Conservation (phyloP, 2,113 vertebrate species). For the Brachyhypopomus gauderio region DNA sequence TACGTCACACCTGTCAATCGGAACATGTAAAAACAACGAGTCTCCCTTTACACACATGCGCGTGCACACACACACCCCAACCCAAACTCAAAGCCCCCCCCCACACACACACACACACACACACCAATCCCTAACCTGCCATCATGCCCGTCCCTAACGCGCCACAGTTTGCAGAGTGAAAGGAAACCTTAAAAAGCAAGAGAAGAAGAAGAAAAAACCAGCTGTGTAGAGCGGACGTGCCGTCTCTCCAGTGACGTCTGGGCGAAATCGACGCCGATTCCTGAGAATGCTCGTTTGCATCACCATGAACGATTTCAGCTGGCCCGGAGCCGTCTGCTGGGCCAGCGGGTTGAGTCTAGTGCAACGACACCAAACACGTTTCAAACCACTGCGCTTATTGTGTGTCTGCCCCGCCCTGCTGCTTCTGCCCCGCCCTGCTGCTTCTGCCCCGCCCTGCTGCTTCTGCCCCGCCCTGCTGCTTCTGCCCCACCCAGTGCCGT, state of each 20-base stretch:
- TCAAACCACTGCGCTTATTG: conserved; percentile 56
- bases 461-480: conserved; percentile 79
- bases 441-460: conserved; percentile 61
- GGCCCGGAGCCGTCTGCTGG: conserved; percentile 73
- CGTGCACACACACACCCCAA: conserved; percentile 8
- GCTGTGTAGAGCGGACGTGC: conserved; percentile 19
- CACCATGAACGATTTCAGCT: conserved; percentile 67
- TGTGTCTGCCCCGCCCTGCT: conserved; percentile 77
- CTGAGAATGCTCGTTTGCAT: conserved; percentile 64
- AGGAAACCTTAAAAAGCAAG: conserved; percentile 27
- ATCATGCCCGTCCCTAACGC: conserved; percentile 12
- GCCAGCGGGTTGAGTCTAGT: conserved; percentile 58
- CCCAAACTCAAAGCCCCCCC: neutral
- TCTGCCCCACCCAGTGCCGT: conserved; percentile 66
- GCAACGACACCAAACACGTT: conserved; percentile 69
- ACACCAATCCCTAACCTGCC: neutral
- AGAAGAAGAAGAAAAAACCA: conserved; percentile 10
- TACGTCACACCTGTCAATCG: conserved; percentile 96
- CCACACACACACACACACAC: neutral
- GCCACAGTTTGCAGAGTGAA: conserved; percentile 33
- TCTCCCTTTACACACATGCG: conserved; percentile 12
- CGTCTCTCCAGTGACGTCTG: conserved; percentile 21
- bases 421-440: conserved; percentile 70
- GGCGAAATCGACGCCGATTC: conserved; percentile 43
- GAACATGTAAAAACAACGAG: conserved; percentile 83